These are phyloP conservation scores for Syrrhaptes paradoxus DNA, from an alignment of 2,113 vertebrate genomes.

Conservation along the genomic window DNA sequence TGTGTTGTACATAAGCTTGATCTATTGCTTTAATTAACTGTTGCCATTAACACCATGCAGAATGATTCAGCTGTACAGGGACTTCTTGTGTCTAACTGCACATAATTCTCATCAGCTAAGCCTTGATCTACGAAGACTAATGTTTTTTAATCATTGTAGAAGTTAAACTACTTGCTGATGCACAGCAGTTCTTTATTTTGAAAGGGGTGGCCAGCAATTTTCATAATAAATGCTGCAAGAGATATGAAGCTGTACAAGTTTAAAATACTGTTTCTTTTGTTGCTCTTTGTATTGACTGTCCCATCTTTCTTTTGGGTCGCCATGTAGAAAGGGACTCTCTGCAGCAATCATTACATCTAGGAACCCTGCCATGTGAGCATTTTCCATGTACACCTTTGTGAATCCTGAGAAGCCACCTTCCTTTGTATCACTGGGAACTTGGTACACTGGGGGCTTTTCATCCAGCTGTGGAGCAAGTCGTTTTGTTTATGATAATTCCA, in stretches of 20 bases:
- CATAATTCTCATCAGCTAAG: neutral
- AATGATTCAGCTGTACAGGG: neutral
- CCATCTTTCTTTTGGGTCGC: neutral
- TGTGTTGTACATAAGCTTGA: neutral
- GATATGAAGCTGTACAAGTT: neutral
- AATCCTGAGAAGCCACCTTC: neutral
- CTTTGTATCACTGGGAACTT: neutral
- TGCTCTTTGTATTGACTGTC: neutral
- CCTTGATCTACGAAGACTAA: neutral
- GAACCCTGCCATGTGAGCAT: neutral
- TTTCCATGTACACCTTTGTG: neutral
- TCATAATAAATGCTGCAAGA: neutral
- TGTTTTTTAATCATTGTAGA: neutral
- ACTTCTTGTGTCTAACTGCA: neutral
- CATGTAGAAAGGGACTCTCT: neutral
- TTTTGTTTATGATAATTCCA: neutral
- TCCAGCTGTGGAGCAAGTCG: neutral
- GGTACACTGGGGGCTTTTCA: neutral
- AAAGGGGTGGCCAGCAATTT: neutral
- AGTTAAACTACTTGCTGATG: neutral
- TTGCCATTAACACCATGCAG: neutral
- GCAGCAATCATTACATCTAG: neutral
- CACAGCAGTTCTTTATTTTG: neutral
- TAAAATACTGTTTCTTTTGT: neutral
- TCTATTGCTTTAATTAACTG: neutral